phyloP scores from a whole-genome alignment of 1,140 invertebrate species.

The Drosophila jambulina region DNA sequence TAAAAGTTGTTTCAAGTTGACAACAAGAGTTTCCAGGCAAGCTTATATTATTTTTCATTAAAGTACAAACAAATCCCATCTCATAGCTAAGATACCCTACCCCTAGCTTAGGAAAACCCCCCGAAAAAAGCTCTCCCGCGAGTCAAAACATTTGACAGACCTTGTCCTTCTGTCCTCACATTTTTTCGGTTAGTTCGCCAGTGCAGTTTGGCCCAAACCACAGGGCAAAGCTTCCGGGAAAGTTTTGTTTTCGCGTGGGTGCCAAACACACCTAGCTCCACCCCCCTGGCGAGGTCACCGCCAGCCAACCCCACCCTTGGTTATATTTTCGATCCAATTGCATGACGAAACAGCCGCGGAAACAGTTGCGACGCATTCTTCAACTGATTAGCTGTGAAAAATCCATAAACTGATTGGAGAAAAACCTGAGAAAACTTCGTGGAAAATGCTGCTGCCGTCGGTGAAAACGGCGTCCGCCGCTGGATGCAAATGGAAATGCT shows the following conservation, averaged over 20 bases:
- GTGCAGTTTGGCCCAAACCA: constrained; percentile 32
- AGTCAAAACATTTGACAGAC: constrained; percentile 66
- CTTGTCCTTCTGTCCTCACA: constrained; percentile 40
- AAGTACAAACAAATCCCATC: neutral
- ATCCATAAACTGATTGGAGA: constrained; percentile 77
- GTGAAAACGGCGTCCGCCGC: constrained; percentile 24
- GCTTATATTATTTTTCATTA: neutral
- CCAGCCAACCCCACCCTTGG: constrained; percentile 26
- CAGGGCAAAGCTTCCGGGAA: constrained; percentile 59
- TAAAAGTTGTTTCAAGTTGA: no score
- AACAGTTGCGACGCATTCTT: constrained; percentile 42
- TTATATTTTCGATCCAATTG: constrained; percentile 51
- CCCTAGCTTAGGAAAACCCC: no score
- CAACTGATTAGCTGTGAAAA: constrained; percentile 47
- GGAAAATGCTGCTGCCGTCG: constrained; percentile 64
- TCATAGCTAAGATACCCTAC: neutral
- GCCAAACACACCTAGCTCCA: constrained; percentile 3
- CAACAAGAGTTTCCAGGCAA: no score
- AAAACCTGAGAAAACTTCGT: neutral
- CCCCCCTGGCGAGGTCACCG: constrained; percentile 16
- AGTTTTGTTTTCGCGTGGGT: constrained; percentile 47
- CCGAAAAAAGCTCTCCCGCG: constrained; percentile 36
- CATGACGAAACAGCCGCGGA: constrained; percentile 71
- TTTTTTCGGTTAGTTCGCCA: constrained; percentile 22
- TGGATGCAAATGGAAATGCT: constrained; percentile 57